Evolutionary conservation across 2,113 vertebrate species (phyloP).

Genomic region (Megaceryle maxima): DNA sequence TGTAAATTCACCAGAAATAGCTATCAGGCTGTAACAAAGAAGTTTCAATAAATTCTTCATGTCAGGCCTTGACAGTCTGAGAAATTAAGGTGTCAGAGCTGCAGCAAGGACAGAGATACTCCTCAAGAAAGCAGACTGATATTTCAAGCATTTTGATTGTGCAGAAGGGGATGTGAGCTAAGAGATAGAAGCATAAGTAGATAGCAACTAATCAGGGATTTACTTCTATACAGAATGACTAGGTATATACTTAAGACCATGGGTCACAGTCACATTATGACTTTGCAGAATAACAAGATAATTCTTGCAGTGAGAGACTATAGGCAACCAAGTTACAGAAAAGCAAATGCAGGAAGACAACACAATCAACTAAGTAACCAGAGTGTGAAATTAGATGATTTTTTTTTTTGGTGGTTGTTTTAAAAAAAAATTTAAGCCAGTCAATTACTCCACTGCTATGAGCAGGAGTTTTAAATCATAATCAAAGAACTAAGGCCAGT

Average conservation of each 20-base stretch:
- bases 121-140: background rate
- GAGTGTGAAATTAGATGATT: background rate
- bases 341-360: background rate
- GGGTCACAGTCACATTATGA: conserved; percentile 27
- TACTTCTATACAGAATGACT: conserved; percentile 30
- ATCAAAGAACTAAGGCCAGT: background rate
- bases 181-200: background rate
- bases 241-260: background rate
- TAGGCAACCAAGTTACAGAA: background rate
- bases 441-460: background rate
- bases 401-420: background rate
- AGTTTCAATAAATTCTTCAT: background rate
- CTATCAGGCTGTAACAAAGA: background rate
- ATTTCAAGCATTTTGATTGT: background rate
- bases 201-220: conserved; percentile 33
- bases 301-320: background rate
- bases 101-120: background rate
- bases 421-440: background rate
- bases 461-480: background rate
- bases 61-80: background rate
- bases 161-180: background rate
- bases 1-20: background rate
- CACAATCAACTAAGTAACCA: background rate
- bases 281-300: background rate
- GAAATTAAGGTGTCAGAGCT: background rate